phyloP scores from a whole-genome alignment of 2,113 vertebrate species.

The Urocynchramus pylzowi region DNA sequence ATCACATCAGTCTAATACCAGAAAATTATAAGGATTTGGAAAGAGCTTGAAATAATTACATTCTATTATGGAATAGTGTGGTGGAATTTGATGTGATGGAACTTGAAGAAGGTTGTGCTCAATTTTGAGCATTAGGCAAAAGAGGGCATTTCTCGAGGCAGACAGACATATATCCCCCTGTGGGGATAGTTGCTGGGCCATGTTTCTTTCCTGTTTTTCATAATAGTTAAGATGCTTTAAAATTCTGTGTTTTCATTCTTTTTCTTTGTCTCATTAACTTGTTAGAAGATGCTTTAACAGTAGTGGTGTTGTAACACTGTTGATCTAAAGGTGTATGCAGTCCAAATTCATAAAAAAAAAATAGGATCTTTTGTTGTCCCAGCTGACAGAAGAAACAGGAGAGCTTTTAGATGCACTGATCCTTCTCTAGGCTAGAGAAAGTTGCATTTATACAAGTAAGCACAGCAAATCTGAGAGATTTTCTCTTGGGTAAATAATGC shows the following conservation, averaged over 20 bases:
- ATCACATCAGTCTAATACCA: neutral
- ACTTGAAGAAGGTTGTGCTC: neutral
- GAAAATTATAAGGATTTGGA: neutral
- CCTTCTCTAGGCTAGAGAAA: neutral
- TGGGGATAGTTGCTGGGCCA: neutral
- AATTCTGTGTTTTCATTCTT: neutral
- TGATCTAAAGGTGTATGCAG: neutral
- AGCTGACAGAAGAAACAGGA: neutral
- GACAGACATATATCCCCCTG: neutral
- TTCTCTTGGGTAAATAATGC: neutral
- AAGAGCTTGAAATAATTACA: neutral
- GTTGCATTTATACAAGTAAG: neutral
- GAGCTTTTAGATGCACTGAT: neutral
- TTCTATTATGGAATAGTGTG: accelerated
- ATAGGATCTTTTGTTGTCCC: neutral
- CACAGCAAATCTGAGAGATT: neutral
- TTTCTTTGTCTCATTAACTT: neutral
- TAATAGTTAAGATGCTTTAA: neutral
- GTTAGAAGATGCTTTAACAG: neutral
- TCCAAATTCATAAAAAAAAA: neutral
- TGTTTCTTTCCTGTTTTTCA: neutral
- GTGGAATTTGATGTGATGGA: neutral
- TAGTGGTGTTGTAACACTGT: neutral
- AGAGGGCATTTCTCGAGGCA: neutral
- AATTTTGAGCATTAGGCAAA: neutral